Percentiles rank a stretch among this genome's conserved stretches.
phyloP scores from a whole-genome alignment of 2,113 vertebrate species.

The Psammodynastes pulverulentus region DNA sequence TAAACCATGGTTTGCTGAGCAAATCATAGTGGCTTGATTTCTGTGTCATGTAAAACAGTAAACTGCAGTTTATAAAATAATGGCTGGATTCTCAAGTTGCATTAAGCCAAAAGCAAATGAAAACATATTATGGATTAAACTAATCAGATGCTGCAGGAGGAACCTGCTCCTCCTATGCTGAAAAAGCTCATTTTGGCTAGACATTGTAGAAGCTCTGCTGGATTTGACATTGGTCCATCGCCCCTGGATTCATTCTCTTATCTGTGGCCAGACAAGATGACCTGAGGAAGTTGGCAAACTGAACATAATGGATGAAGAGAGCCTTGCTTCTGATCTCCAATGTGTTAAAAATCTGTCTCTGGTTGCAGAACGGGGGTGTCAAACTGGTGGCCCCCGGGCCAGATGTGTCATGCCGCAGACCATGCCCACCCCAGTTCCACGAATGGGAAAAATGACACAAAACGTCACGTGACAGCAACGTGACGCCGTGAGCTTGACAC shows the following conservation, averaged over 20 bases:
- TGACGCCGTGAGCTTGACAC: neutral
- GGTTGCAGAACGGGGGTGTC: neutral
- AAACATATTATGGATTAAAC: neutral
- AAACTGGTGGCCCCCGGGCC: neutral
- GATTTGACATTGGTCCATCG: neutral
- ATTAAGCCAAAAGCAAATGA: neutral
- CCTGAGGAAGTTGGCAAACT: neutral
- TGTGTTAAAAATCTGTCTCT: neutral
- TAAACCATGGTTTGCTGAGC: neutral
- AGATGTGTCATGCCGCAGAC: no score
- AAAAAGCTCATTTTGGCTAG: neutral
- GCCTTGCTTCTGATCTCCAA: neutral
- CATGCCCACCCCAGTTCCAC: no score
- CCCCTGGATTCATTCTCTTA: neutral
- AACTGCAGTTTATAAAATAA: neutral
- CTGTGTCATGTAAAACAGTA: neutral
- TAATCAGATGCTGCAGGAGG: neutral
- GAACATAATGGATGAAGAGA: neutral
- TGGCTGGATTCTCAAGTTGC: neutral
- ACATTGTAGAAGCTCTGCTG: neutral
- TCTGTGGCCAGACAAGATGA: neutral
- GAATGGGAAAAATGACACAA: no score
- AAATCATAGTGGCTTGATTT: neutral
- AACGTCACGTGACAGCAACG: no score
- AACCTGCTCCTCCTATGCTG: neutral